Base-by-base conservation (phyloP, 2,888 invertebrate genomes). In the Pteria penguin region DNA sequence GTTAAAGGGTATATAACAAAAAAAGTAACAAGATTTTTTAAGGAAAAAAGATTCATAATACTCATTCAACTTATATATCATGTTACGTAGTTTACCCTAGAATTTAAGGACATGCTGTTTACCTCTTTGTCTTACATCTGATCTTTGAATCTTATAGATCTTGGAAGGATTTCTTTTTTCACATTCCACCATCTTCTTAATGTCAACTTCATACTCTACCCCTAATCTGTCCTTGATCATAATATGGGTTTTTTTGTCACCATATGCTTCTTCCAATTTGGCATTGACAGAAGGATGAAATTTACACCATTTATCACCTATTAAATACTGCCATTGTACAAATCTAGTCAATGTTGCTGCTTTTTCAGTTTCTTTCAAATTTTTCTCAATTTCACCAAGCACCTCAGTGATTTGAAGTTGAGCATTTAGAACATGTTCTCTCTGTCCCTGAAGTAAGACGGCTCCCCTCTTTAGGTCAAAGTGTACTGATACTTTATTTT, bases 301-400 rank as follows among this genome's bases (percentile, higher is more conserved):
- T 5, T 33, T n/a, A 31, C 31, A 63, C 63, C 69, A 69, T 29
- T 75, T 75, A 11, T 18, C 8, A 2, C 14, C 32, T 18, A 45
- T 54, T 52, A 65, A 27, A 29, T 73, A 77, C 2, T 70, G 60
- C 76, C 76, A 77, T 26, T 77, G 72, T 2, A 73, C 69, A 60
- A 63, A 69, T 18, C 54, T 77, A 11, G 52, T 18, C 4, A 77
- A 26, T 5, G 55, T 63, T 18, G 27, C 8, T 24, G 72, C 76
- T 58, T 55, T 63, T 3, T 77, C 72, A 1, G 26, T 55, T 11
- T 52, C 36, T 5, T 36, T 29, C 36, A 67, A 55, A 1, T 57
- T 33, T 14, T 4, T 63, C 4, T 75, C 75, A n/a, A 55, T 33
- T 8, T 58, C 57, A 18, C 58, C 32, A 5, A 75, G 31, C 4